A percentile compares a stretch with the other conserved stretches of the same genome.
These are phyloP conservation scores for Epinotia demarniana DNA, from an alignment of 2,888 invertebrate species.

Conservation along the genomic window DNA sequence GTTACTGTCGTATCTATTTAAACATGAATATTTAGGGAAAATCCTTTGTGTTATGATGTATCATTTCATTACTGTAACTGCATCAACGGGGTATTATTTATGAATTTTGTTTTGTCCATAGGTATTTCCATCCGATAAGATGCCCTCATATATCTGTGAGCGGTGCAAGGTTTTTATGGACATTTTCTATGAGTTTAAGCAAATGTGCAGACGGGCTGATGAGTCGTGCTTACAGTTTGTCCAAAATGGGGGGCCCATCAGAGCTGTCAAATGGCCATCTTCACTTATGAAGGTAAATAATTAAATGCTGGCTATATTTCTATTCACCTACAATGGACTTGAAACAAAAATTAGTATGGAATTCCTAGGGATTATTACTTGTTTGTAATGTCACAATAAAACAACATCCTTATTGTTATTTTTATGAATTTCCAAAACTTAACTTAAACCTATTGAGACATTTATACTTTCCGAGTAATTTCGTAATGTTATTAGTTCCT, in stretches of 20 bases:
- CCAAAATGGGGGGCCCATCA: constrained; percentile 85
- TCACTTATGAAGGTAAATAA: constrained; percentile 71
- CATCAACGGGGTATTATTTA: not conserved
- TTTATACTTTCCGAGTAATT: too few relatives aligned
- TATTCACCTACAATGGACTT: not conserved
- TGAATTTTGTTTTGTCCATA: constrained; percentile 55
- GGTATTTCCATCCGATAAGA: constrained; percentile 88
- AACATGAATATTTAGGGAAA: too few relatives aligned
- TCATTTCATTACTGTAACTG: not conserved
- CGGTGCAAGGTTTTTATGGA: constrained; percentile 88
- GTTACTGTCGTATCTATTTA: too few relatives aligned
- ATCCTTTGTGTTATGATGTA: not conserved
- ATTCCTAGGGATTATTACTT: too few relatives aligned
- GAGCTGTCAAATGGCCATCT: constrained; percentile 78
- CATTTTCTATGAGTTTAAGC: constrained; percentile 89
- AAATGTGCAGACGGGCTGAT: constrained; percentile 90
- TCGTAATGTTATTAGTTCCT: too few relatives aligned
- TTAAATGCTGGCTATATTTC: not conserved
- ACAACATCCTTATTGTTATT: too few relatives aligned
- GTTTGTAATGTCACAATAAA: too few relatives aligned
- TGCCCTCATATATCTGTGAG: constrained; percentile 89
- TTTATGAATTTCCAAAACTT: not conserved
- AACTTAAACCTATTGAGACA: not conserved
- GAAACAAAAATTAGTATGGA: too few relatives aligned
- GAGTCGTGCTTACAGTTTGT: constrained; percentile 88